Conservation (phyloP, 2,888 invertebrate species). For the Coecobrya sp. region DNA sequence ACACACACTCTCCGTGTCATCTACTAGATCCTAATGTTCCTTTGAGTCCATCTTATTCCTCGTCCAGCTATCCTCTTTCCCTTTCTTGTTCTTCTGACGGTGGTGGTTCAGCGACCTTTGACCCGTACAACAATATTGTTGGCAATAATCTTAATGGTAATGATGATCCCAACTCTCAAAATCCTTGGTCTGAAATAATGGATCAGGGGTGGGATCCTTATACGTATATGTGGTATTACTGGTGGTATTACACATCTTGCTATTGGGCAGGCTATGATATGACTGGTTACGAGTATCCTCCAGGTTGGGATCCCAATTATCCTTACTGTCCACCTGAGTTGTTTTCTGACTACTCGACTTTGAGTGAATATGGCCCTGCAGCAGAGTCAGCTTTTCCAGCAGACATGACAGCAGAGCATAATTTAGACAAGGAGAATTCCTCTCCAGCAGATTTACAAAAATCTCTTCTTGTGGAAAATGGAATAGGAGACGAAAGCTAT, state of each 20-base stretch:
- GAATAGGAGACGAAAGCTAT: slow-evolving; percentile 66
- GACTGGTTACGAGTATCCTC: slow-evolving; percentile 83
- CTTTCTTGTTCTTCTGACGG: slow-evolving; percentile 73
- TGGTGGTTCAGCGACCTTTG: slow-evolving; percentile 77
- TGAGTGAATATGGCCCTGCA: slow-evolving; percentile 65
- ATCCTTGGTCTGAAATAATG: slow-evolving; percentile 81
- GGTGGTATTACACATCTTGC: slow-evolving; percentile 85
- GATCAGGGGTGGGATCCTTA: slow-evolving; percentile 84
- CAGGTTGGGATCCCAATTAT: slow-evolving; percentile 84
- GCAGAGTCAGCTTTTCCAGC: slow-evolving; percentile 30
- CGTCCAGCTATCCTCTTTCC: slow-evolving; percentile 67
- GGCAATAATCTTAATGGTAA: slow-evolving; percentile 70
- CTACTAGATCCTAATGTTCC: slow-evolving; percentile 52
- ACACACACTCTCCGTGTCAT: slow-evolving; percentile 56
- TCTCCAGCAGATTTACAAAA: slow-evolving; percentile 66
- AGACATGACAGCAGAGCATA: slow-evolving; percentile 31
- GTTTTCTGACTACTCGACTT: slow-evolving; percentile 59
- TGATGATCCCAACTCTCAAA: slow-evolving; percentile 57
- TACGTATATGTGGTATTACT: slow-evolving; percentile 86
- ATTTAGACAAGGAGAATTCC: slow-evolving; percentile 63
- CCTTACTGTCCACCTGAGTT: slow-evolving; percentile 81
- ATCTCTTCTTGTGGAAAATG: slow-evolving; percentile 64
- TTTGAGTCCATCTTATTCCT: slow-evolving; percentile 71
- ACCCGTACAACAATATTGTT: slow-evolving; percentile 70
- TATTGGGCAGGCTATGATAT: slow-evolving; percentile 85